A percentile compares a stretch with the other conserved stretches of the same genome.
phyloP scores from a whole-genome alignment of 2,888 invertebrate species.

The Hyposoter dolosus region DNA sequence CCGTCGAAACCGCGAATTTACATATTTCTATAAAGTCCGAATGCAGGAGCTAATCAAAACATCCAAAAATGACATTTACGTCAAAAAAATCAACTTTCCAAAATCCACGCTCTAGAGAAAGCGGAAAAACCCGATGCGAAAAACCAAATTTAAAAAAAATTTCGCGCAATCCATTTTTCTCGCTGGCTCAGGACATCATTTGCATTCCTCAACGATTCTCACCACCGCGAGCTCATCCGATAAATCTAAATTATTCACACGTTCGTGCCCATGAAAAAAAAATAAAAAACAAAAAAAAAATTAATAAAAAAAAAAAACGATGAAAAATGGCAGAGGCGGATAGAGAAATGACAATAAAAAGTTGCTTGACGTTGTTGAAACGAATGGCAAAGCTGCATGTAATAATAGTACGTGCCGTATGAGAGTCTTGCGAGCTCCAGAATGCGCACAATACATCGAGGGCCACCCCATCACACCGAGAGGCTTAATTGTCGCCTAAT shows the following conservation, averaged over 20 bases:
- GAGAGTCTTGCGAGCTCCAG: constrained; percentile 40
- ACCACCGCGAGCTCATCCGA: background rate
- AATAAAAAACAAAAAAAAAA: too few relatives aligned
- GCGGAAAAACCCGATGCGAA: background rate
- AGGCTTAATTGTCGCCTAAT: constrained; percentile 73
- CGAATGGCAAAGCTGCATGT: constrained; percentile 13
- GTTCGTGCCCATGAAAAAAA: background rate
- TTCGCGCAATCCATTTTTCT: background rate
- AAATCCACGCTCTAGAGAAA: background rate
- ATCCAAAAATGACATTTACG: background rate
- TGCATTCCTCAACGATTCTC: background rate
- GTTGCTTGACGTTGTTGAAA: background rate
- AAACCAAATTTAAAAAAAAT: background rate
- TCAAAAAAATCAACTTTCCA: background rate
- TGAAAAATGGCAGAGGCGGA: too few relatives aligned
- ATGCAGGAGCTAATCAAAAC: background rate
- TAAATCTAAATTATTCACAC: constrained; percentile 12
- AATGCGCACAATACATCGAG: constrained; percentile 42
- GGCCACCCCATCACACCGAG: constrained; percentile 54
- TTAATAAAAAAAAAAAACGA: too few relatives aligned
- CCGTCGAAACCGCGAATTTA: background rate
- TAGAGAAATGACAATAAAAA: constrained; percentile 21
- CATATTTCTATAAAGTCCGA: background rate
- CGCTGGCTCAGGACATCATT: background rate
- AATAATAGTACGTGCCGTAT: constrained; percentile 15